Evolutionary conservation across 2,888 invertebrate genomes (phyloP), one percentile per base, ranked within the genome.

Genomic region (Julus scanicus): DNA sequence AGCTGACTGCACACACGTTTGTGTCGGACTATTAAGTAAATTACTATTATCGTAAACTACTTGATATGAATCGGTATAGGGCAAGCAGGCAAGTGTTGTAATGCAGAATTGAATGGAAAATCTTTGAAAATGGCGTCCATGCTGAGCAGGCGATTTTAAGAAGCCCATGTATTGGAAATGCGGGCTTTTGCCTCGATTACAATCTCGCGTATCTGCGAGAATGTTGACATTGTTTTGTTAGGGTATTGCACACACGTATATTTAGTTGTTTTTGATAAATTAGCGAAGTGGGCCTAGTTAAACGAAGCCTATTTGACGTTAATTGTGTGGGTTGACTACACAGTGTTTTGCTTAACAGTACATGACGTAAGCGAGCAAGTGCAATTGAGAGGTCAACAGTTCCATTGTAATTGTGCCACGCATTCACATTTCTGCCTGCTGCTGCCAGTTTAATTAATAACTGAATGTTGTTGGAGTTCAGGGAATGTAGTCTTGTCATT

Each of bases 331-430:
- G 80, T 37, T 80, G 80, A 29, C 80, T 80, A 80, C 80, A 13
- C 6, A 49, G n/a, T 37, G 80, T 80, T 80, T 80, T 15, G 80
- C 15, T 13, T 37, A 80, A 37, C 80, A 80, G 37, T 37, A 37
- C 80, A 80, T 80, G 80, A 80, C 80, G 37, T 80, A 80, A 80
- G 80, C 13, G 13, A 80, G 71, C 80, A 1, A 37, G 37, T 80
- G 80, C 80, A 80, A 80, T 80, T 80, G 80, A 80, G 80, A 80
- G 80, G 80, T 80, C 80, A 80, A 80, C 80, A 80, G 80, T 80
- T 80, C 37, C 80, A 37, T 80, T 80, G 80, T 80, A 80, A 80
- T 80, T 37, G 80, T 37, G 37, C 80, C 80, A 63, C 20, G 63
- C 63, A 63, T 63, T 63, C 63, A 20, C 63, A 15, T 80, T 80